phyloP scores from a whole-genome alignment of 2,888 invertebrate species.

The Plutella xylostella region DNA sequence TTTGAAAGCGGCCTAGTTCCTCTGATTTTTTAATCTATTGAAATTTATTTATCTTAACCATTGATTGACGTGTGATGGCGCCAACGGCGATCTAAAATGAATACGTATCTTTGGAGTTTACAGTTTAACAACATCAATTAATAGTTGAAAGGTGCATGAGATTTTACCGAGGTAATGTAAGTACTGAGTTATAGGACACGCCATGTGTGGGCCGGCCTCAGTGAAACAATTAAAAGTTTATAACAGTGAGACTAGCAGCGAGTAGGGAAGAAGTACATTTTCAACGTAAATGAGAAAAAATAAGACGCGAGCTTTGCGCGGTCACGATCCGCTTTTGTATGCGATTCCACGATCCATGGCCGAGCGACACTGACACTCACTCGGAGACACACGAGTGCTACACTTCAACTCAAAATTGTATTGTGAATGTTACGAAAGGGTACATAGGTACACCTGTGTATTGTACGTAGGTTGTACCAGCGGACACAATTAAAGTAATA shows the following conservation, averaged over 20 bases:
- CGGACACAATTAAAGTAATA: no score
- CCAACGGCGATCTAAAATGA: conserved; percentile 59
- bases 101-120: conserved; percentile 23
- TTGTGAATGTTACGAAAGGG: no score
- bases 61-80: conserved; percentile 62
- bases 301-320: conserved; percentile 22
- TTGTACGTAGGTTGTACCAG: no score
- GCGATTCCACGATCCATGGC: conserved; percentile 25
- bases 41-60: conserved; percentile 36
- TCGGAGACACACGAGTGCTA: no score
- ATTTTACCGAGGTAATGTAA: not conserved
- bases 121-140: conserved; percentile 5
- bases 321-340: conserved; percentile 29
- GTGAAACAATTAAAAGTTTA: not conserved
- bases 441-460: no score
- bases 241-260: not conserved
- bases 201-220: conserved; percentile 2
- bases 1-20: conserved; percentile 64
- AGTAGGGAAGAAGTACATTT: not conserved
- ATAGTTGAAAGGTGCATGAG: conserved; percentile 1
- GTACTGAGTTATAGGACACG: not conserved
- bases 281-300: conserved; percentile 14
- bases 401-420: conserved; percentile 14
- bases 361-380: no score
- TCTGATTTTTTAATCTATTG: conserved; percentile 52